These are phyloP conservation scores for Belgica antarctica DNA, from an alignment of 2,888 invertebrate genomes.

Conservation along the genomic window DNA sequence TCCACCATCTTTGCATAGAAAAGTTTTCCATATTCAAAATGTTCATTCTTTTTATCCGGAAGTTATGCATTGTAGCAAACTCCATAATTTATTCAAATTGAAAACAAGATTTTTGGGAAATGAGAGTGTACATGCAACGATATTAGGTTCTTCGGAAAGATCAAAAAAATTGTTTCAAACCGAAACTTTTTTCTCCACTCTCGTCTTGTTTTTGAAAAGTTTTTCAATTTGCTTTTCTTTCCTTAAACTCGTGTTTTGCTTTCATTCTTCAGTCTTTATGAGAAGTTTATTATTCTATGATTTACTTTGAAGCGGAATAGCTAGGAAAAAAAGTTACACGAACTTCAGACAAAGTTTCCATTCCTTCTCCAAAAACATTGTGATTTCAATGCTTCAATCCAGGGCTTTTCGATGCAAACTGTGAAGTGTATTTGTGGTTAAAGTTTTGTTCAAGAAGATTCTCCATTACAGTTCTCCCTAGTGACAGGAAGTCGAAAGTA, in stretches of 20 bases:
- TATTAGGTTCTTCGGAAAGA: neutral
- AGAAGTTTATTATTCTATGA: constrained; percentile 29
- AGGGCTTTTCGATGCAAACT: no score
- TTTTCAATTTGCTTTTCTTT: constrained; percentile 25
- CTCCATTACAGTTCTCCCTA: no score
- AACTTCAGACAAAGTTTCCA: neutral
- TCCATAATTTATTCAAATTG: constrained; percentile 40
- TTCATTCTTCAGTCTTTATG: constrained; percentile 6
- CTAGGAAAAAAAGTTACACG: neutral
- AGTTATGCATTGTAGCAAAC: constrained; percentile 2
- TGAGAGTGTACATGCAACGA: constrained; percentile 14
- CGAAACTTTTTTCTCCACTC: constrained; percentile 2
- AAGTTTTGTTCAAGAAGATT: no score
- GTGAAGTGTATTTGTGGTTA: no score
- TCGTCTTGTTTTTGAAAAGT: constrained; percentile 6
- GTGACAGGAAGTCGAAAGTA: no score
- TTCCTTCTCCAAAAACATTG: no score
- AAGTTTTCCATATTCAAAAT: neutral
- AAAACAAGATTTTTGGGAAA: constrained; percentile 35
- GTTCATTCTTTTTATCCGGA: no score
- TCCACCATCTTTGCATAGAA: neutral
- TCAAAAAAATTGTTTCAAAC: neutral
- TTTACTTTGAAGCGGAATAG: constrained; percentile 23
- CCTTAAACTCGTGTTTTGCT: neutral
- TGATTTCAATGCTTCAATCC: no score